Percentiles rank a stretch among this genome's conserved stretches.
These are phyloP conservation scores for Ceriagrion tenellum DNA, from an alignment of 2,888 invertebrate genomes.

Conservation along the genomic window DNA sequence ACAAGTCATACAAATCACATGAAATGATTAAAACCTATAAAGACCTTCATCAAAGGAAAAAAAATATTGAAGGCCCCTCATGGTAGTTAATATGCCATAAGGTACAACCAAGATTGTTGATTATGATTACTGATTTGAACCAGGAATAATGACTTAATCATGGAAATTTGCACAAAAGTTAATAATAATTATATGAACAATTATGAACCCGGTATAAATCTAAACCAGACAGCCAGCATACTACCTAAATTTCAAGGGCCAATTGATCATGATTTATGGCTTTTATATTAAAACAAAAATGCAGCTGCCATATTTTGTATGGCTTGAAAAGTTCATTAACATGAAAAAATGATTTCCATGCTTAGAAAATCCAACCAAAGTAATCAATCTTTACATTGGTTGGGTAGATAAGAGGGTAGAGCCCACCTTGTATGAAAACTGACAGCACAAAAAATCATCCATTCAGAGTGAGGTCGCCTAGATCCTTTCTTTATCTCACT, in stretches of 20 bases:
- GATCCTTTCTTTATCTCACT: not conserved
- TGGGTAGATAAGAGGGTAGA: not conserved
- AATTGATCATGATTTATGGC: not conserved
- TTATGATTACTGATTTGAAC: not conserved
- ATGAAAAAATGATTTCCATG: not conserved
- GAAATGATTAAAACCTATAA: not conserved
- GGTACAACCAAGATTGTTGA: not conserved
- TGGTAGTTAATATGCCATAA: not conserved
- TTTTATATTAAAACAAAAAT: not conserved
- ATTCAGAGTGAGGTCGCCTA: not conserved
- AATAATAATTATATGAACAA: not conserved
- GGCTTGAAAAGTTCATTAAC: not conserved
- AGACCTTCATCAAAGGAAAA: not conserved
- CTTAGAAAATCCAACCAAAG: not conserved
- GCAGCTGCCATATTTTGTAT: not conserved
- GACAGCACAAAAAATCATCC: not conserved
- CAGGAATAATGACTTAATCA: not conserved
- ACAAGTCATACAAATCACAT: conserved; percentile 9
- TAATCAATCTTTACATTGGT: not conserved
- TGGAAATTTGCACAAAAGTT: not conserved
- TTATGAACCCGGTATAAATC: not conserved
- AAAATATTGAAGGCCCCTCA: not conserved
- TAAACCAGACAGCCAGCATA: not conserved
- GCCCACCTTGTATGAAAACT: not conserved
- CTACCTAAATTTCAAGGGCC: not conserved